These are phyloP conservation scores for Lytechinus pictus DNA, from an alignment of 35 echinoderm and acorn worm genomes.

Conservation along the genomic window DNA sequence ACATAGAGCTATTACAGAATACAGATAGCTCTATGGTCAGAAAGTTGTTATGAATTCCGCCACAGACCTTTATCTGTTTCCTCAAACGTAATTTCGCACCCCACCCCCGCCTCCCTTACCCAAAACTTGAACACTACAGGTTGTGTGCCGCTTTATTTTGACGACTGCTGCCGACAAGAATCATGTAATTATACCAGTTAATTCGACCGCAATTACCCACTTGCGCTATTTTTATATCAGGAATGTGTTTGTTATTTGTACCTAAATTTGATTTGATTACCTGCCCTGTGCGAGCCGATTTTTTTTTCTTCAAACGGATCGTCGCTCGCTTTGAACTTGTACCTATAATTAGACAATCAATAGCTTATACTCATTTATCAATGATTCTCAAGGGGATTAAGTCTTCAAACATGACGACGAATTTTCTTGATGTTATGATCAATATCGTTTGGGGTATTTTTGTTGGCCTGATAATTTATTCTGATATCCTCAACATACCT, in stretches of 20 bases:
- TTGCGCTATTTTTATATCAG: not conserved
- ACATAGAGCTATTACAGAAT: too few species aligned
- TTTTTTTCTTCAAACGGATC: not conserved
- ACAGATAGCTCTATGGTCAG: too few species aligned
- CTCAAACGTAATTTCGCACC: too few species aligned
- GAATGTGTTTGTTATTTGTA: not conserved
- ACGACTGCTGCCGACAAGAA: not conserved
- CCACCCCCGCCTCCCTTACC: not conserved
- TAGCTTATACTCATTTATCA: not conserved
- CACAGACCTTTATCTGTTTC: too few species aligned
- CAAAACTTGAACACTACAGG: not conserved
- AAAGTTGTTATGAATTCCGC: too few species aligned
- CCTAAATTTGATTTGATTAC: not conserved
- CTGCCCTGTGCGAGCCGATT: not conserved
- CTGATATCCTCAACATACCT: not conserved
- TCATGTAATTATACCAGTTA: conserved; percentile 12
- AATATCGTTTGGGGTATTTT: not conserved
- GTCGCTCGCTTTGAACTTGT: not conserved
- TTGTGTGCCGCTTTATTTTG: not conserved
- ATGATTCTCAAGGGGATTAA: not conserved
- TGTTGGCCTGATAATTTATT: not conserved
- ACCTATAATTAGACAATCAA: not conserved
- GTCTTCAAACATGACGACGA: not conserved
- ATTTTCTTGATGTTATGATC: not conserved
- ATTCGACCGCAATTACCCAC: conserved; percentile 6